Evolutionary conservation across 1,140 invertebrate species (phyloP), one percentile per base, ranked within the genome.

Genomic region (Papilio polyxenes): DNA sequence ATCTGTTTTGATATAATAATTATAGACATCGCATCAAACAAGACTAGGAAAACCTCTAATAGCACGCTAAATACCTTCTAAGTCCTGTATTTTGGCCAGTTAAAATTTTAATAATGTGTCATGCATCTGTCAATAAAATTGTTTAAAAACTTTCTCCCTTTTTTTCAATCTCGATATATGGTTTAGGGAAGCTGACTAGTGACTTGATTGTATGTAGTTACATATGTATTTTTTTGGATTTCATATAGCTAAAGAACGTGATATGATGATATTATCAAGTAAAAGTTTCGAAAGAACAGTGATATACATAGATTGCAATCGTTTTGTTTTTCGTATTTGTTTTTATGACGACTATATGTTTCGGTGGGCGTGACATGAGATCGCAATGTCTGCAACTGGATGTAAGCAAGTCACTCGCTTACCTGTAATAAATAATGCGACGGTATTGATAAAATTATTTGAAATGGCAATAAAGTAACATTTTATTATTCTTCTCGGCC

Each of bases 331-430:
- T 37, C 65, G 23, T 13, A 89, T 91, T 88, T 92, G 89, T 92
- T 91, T 91, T 87, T 91, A 85, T 88, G 83, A 85, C 82, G 85
- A 80, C 77, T 87, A 85, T 82, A 87, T 82, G 78, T 80, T 76
- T 79, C 88, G 86, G 92, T 91, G 88, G 88, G 90, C 80, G 89
- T 85, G 69, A 82, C 84, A 88, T 87, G 88, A 84, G 86, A 84
- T 87, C 83, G 85, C 86, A 84, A 78, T 85, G 65, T 69, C 81
- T 85, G 82, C 87, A 40, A n/a, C 88, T 93, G 92, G 92, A 92
- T 85, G 84, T 10, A 72, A 83, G 90, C 92, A 92, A 94, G 91
- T 90, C 87, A 89, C 87, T 90, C 84, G 77, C 81, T 93, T 89
- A 93, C 92, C 90, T 93, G 91, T 90, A 87, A 69, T 65, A 69